A percentile compares a stretch with the other conserved stretches of the same genome.
phyloP scores from a whole-genome alignment of 2,113 vertebrate genomes.

The Strix aluco region DNA sequence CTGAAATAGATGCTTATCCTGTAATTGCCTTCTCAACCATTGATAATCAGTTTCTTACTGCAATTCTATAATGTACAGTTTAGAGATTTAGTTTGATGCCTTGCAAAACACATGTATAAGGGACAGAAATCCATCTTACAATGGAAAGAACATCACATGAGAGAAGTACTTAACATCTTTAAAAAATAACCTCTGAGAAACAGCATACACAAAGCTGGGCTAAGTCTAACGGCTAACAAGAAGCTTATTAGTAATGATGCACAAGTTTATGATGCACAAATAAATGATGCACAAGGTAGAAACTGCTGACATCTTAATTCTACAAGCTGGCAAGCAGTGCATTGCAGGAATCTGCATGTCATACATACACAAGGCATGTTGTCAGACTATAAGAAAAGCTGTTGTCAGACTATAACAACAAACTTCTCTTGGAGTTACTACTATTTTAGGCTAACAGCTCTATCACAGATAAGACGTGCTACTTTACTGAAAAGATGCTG shows the following conservation, averaged over 20 bases:
- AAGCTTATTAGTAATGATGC: not conserved
- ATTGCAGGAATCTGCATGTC: not conserved
- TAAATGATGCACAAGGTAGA: not conserved
- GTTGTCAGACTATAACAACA: not conserved
- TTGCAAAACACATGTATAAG: not conserved
- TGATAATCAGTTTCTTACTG: not conserved
- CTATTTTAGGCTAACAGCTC: not conserved
- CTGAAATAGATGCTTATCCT: not conserved
- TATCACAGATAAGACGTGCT: not conserved
- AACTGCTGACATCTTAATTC: not conserved
- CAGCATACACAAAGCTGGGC: not conserved
- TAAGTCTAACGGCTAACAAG: not conserved
- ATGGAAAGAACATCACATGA: not conserved
- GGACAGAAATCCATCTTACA: not conserved
- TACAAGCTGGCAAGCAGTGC: not conserved
- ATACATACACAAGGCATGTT: not conserved
- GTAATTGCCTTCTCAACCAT: not conserved
- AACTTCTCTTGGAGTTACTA: not conserved
- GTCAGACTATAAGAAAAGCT: not conserved
- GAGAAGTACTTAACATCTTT: not conserved
- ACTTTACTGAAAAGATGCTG: not conserved
- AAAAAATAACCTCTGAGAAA: not conserved
- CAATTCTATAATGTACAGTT: not conserved
- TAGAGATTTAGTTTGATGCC: not conserved
- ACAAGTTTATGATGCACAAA: not conserved